Evolutionary conservation across 2,797 vertebrate genomes (phyloP).

Genomic region (Coreius guichenoti): DNA sequence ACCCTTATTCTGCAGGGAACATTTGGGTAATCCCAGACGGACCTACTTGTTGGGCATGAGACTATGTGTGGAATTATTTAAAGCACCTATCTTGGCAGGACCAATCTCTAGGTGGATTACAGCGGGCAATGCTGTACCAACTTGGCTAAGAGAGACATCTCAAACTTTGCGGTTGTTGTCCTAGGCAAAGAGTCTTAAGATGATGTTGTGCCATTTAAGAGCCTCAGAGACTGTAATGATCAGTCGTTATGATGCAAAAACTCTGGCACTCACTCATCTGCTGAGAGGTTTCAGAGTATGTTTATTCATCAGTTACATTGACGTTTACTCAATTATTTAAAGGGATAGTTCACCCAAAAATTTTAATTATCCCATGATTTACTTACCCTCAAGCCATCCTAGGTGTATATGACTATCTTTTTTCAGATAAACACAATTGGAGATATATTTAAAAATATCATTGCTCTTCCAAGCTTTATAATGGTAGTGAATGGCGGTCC

Average conservation of each 20-base stretch:
- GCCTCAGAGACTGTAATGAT: conserved; percentile 12
- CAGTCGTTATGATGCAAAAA: background rate
- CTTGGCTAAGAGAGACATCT: conserved; percentile 54
- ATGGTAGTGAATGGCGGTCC: too few species aligned
- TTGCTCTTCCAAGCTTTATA: too few species aligned
- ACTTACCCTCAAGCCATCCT: too few species aligned
- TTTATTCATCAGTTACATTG: background rate
- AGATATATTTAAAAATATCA: too few species aligned
- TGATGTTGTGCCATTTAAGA: conserved; percentile 38
- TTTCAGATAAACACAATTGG: too few species aligned
- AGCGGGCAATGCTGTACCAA: conserved; percentile 52
- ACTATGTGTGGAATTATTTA: conserved; percentile 58
- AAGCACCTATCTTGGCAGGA: conserved; percentile 57
- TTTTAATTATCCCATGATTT: background rate
- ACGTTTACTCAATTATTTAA: background rate
- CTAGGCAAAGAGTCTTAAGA: conserved; percentile 41
- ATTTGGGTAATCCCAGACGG: conserved; percentile 60
- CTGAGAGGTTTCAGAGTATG: background rate
- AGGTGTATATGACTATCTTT: too few species aligned
- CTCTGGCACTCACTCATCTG: background rate
- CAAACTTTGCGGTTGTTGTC: conserved; percentile 45
- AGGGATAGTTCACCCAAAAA: background rate
- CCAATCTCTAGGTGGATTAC: conserved; percentile 60
- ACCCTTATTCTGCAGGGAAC: conserved; percentile 49
- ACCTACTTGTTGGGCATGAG: conserved; percentile 61